Conservation (phyloP, 2,888 invertebrate genomes). For the Pelosia muscerda region DNA sequence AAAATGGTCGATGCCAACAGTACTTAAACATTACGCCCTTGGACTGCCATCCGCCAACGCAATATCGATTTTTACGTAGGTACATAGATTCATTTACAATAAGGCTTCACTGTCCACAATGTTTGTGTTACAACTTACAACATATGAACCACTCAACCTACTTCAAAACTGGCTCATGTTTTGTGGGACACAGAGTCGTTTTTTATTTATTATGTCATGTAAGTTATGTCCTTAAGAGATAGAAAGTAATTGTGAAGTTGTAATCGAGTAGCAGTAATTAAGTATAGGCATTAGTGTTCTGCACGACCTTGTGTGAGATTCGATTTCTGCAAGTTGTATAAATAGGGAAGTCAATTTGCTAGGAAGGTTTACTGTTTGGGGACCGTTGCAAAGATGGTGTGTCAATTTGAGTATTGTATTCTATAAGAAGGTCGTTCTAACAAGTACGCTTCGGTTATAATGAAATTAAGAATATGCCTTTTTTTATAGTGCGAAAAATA, state of each 20-base stretch:
- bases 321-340: slow-evolving; percentile 51
- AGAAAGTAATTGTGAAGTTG: slow-evolving; percentile 51
- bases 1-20: slow-evolving; percentile 54
- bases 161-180: slow-evolving; percentile 54
- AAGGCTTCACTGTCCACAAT: slow-evolving; percentile 76
- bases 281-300: slow-evolving; percentile 63
- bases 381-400: neutral
- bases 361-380: neutral
- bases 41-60: slow-evolving; percentile 77
- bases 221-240: slow-evolving; percentile 44
- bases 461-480: neutral
- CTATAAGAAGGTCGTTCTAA: neutral
- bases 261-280: slow-evolving; percentile 68
- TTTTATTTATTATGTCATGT: slow-evolving; percentile 21
- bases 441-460: neutral
- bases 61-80: slow-evolving; percentile 79
- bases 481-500: no score
- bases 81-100: slow-evolving; percentile 77
- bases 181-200: slow-evolving; percentile 32
- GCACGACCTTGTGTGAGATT: slow-evolving; percentile 69
- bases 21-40: slow-evolving; percentile 69
- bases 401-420: slow-evolving; percentile 3
- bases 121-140: slow-evolving; percentile 51
- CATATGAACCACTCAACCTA: slow-evolving; percentile 48
- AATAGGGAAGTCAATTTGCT: slow-evolving; percentile 23